Evolutionary conservation across 2,113 vertebrate species (phyloP).

Genomic region (Pogonocichla stellata): DNA sequence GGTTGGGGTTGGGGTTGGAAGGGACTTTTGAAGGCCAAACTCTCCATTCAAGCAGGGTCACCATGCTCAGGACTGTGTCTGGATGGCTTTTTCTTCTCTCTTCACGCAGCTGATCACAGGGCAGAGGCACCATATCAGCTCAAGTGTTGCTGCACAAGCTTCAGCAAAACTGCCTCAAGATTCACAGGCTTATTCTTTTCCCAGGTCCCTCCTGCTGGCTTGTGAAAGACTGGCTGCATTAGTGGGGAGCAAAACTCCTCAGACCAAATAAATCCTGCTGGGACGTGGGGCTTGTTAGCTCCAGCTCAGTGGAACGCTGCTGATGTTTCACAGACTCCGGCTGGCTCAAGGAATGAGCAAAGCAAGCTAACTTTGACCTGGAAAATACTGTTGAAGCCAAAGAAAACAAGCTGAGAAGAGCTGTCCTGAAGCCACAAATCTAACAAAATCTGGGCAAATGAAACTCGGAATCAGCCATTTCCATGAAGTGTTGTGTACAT

Average conservation of each 20-base stretch:
- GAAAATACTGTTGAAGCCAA: neutral
- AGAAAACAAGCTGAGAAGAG: neutral
- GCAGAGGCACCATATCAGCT: neutral
- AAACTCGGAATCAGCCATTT: neutral
- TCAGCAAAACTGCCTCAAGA: neutral
- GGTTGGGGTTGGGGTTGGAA: neutral
- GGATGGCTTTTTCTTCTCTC: neutral
- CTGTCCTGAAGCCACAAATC: rapidly evolving
- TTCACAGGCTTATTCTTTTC: neutral
- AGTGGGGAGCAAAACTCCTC: neutral
- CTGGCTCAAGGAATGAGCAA: neutral
- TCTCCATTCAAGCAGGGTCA: neutral
- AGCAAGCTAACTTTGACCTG: neutral
- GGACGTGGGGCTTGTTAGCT: neutral
- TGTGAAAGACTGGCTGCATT: neutral
- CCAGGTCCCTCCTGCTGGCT: neutral
- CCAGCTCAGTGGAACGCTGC: neutral
- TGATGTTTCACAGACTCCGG: neutral
- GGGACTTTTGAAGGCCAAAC: neutral
- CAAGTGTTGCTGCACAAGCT: neutral
- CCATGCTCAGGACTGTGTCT: neutral
- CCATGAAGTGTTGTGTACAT: neutral
- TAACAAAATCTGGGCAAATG: neutral
- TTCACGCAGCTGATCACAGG: neutral
- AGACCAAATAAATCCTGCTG: neutral